phyloP scores from a whole-genome alignment of 2,888 invertebrate species.

The Euphydryas editha region DNA sequence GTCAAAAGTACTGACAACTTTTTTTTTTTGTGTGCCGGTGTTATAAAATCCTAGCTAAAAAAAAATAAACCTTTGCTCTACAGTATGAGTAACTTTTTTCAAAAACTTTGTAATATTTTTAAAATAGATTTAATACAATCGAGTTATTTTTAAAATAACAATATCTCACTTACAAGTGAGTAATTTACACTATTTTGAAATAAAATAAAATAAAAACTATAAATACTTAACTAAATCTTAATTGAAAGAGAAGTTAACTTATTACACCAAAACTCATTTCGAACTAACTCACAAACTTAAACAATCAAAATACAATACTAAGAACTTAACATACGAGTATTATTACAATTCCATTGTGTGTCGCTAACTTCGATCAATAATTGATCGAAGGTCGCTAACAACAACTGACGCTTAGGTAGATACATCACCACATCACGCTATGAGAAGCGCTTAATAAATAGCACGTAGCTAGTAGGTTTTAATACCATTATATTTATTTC shows the following conservation, averaged over 20 bases:
- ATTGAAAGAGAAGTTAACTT: background rate
- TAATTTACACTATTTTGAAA: background rate
- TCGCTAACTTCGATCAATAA: too few relatives aligned
- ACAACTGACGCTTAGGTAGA: background rate
- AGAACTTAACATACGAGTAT: constrained; percentile 1
- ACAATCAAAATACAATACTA: background rate
- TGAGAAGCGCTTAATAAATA: background rate
- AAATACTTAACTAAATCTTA: background rate
- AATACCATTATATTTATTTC: background rate
- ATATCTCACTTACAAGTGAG: too few relatives aligned
- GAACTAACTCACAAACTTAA: background rate
- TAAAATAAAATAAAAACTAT: background rate
- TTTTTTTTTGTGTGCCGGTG: too few relatives aligned
- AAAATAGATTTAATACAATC: too few relatives aligned
- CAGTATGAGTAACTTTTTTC: too few relatives aligned
- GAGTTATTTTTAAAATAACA: too few relatives aligned
- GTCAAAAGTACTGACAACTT: too few relatives aligned
- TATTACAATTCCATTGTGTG: background rate
- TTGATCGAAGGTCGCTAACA: background rate
- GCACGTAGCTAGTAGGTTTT: background rate
- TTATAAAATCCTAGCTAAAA: too few relatives aligned
- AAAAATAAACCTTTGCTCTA: too few relatives aligned
- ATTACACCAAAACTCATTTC: background rate
- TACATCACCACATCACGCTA: background rate
- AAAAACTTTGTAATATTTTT: too few relatives aligned